phyloP scores from a whole-genome alignment of 2,113 vertebrate species.

The Lethenteron reissneri region DNA sequence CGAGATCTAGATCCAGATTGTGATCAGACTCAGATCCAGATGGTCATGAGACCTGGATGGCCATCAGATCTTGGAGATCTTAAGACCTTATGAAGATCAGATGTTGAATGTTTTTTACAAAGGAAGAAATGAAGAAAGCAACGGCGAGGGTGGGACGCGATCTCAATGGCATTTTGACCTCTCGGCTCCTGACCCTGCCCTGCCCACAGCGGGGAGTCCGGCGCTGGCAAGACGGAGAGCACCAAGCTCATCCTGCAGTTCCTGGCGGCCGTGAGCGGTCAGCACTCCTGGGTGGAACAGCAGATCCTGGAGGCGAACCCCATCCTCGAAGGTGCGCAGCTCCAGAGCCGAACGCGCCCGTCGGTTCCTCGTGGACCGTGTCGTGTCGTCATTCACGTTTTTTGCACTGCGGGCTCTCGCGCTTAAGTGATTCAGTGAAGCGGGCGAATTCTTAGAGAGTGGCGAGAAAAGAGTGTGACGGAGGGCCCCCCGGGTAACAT shows the following conservation, averaged over 20 bases:
- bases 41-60: no score
- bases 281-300: constrained; percentile 87
- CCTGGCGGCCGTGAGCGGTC: constrained; percentile 63
- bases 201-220: constrained; percentile 61
- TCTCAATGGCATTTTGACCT: constrained; percentile 6
- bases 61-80: no score
- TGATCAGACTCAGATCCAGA: no score
- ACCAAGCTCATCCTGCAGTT: constrained; percentile 86
- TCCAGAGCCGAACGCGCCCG: background rate
- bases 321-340: constrained; percentile 54
- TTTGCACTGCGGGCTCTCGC: background rate
- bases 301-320: constrained; percentile 87
- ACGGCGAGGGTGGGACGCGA: background rate
- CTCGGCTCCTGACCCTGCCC: background rate
- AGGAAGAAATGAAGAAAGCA: background rate
- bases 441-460: background rate
- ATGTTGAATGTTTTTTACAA: no score
- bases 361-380: no score
- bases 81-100: no score
- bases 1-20: no score
- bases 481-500: no score
- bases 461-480: no score
- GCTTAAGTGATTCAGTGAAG: background rate
- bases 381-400: no score
- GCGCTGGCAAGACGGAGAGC: constrained; percentile 85